Conservation (phyloP, 1,140 invertebrate species). For the Neelides sp. region DNA sequence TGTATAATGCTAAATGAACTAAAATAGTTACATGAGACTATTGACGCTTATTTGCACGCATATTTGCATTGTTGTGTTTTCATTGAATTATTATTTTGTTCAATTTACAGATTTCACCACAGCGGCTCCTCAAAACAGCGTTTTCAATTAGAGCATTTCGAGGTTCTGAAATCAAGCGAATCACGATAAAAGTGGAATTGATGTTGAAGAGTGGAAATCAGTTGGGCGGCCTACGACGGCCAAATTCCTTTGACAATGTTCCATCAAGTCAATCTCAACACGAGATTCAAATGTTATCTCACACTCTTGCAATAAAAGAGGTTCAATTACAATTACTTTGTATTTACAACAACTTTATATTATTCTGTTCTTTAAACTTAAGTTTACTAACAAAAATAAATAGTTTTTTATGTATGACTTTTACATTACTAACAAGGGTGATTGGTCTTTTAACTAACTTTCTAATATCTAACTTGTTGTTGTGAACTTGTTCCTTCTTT, state of each 20-base stretch:
- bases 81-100: conserved; percentile 5
- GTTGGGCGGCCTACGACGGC: conserved; percentile 51
- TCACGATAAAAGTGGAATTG: conserved; percentile 85
- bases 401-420: too few relatives aligned
- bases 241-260: conserved; percentile 71
- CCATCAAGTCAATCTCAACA: conserved; percentile 80
- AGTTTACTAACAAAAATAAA: too few relatives aligned
- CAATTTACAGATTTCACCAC: conserved; percentile 49
- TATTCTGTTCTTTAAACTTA: too few relatives aligned
- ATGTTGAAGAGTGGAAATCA: conserved; percentile 65
- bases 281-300: conserved; percentile 85
- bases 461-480: too few relatives aligned
- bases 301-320: conserved; percentile 79
- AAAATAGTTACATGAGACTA: neutral
- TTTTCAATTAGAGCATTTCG: conserved; percentile 83
- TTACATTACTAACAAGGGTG: too few relatives aligned
- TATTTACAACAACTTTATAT: too few relatives aligned
- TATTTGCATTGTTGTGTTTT: neutral
- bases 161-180: conserved; percentile 77
- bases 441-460: too few relatives aligned
- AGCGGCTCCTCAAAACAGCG: conserved; percentile 72
- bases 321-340: too few relatives aligned
- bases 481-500: too few relatives aligned
- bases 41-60: neutral
- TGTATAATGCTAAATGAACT: conserved; percentile 39